Base-by-base conservation (phyloP, 2,797 vertebrate species). In the Xyrichtys novacula region DNA sequence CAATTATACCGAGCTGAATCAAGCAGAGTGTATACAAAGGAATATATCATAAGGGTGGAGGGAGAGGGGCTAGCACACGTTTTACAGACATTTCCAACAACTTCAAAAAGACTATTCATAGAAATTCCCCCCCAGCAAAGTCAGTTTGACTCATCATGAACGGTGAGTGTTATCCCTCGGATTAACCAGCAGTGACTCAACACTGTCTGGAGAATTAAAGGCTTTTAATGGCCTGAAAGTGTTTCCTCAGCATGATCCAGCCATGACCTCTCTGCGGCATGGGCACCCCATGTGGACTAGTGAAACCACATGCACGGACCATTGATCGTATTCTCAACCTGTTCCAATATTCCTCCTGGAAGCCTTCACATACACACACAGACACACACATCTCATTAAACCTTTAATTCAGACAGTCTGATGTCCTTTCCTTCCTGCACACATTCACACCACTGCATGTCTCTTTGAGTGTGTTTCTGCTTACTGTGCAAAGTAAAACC, bases 161-260 rank as follows among this genome's bases (percentile, higher is more conserved):
- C 70, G 70, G 84, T 89, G 84, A 81, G 46, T 82, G 81, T 82
- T 85, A 86, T 76, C 66, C 80, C 78, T 85, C 64, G 73, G 81
- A 84, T 78, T 61, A 78, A 79, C 74, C 71, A 65, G 70, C 71
- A 74, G 69, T 93, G 92, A 94, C 84, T 94, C 92, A 94, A 32
- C 71, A 47, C 46, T 63, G 88, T 92, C 91, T 93, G 83, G 84
- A 78, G 72, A 80, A 81, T 62, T 59, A 31, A 22, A 47, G 63
- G 29, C 49, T 48, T 65, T 81, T 83, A 76, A 85, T 85, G 71
- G 54, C 56, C 57, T 16, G 23, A 75, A 70, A 55, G 34, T 73
- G 78, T 80, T 61, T 73, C 31, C 78, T 75, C 58, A 75, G 7
- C 43, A 9, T 61, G 32, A 20, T 66, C 60, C 31, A 49, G 49